Base-by-base conservation (phyloP, 2,888 invertebrate genomes). In the Eupithecia centaureata region DNA sequence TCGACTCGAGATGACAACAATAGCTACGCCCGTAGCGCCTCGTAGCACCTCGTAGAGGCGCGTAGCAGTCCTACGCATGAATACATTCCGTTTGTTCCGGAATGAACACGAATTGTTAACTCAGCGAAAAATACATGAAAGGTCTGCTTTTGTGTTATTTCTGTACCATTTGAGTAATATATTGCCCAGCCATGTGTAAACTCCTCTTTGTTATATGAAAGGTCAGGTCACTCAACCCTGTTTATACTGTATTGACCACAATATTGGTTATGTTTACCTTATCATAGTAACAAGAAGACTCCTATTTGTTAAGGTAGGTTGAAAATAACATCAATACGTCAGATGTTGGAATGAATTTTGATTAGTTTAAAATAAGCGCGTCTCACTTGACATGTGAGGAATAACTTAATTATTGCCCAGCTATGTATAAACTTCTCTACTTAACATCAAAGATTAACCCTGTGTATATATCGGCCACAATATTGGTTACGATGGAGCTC, bases 41-140 rank as follows among this genome's bases (percentile, higher is more conserved):
- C 60, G 60, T 61, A 61, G 60, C 28, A 27, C 25, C 28, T 61
- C 60, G 60, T 61, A 47, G 60, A 22, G 12, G 12, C 35, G 15
- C 30, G 60, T 61, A 61, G 60, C 38, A 42, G 28, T 18, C n/a
- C 28, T 57, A 57, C 57, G 30, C 18, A 57, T 30, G 57, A 30
- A 32, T 27, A 27, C 52, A 52, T 52, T 47, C 25, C 52, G 52
- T 52, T 52, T 52, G 27, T 52, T 52, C 27, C 52, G 27, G 52
- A 27, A 52, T 15, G 27, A 27, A 52, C 52, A 52, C 13, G 52
- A 52, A 52, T 52, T 25, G 25, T 52, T 52, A 52, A 52, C 27
- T 52, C 52, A 52, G 52, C 52, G 52, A 27, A 52, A 52, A 52
- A 52, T 27, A 52, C 52, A 25, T 27, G 52, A 52, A 52, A 52